These are phyloP conservation scores for Cynocephalus volans DNA, from an alignment of 2,113 vertebrate genomes.

Conservation along the genomic window DNA sequence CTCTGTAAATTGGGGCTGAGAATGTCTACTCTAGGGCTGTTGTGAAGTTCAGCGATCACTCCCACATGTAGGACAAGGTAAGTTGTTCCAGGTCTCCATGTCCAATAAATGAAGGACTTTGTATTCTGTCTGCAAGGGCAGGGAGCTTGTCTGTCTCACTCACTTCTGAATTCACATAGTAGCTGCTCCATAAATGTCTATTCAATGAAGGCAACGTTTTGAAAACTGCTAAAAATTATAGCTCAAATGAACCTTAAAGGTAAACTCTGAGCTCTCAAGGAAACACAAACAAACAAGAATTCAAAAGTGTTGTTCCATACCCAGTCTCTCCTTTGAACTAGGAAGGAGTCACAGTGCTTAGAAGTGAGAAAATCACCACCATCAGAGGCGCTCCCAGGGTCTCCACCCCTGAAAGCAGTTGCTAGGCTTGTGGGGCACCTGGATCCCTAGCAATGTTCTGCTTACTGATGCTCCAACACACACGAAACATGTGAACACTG, in stretches of 20 bases:
- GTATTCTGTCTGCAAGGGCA: not conserved
- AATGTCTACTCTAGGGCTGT: not conserved
- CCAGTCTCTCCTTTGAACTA: constrained; percentile 73
- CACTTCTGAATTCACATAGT: not conserved
- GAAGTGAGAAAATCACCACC: constrained; percentile 78
- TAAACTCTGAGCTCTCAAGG: constrained; percentile 41
- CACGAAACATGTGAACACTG: not conserved
- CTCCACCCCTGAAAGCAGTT: not conserved
- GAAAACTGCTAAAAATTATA: constrained; percentile 38
- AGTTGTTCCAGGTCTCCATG: not conserved
- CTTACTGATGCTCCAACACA: not conserved
- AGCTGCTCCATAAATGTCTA: not conserved
- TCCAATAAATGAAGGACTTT: not conserved
- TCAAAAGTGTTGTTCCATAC: not conserved
- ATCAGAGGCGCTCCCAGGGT: not conserved
- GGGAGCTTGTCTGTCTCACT: not conserved
- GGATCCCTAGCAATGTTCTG: not conserved
- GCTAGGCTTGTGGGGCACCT: constrained; percentile 59
- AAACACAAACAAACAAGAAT: constrained; percentile 68
- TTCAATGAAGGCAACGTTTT: not conserved
- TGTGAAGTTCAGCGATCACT: constrained; percentile 12
- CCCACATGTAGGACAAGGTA: not conserved
- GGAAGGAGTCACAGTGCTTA: not conserved
- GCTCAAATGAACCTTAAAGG: not conserved
- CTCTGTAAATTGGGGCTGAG: constrained; percentile 1